Conservation (phyloP, 2,888 invertebrate species). For the Drosophila ezoana region DNA sequence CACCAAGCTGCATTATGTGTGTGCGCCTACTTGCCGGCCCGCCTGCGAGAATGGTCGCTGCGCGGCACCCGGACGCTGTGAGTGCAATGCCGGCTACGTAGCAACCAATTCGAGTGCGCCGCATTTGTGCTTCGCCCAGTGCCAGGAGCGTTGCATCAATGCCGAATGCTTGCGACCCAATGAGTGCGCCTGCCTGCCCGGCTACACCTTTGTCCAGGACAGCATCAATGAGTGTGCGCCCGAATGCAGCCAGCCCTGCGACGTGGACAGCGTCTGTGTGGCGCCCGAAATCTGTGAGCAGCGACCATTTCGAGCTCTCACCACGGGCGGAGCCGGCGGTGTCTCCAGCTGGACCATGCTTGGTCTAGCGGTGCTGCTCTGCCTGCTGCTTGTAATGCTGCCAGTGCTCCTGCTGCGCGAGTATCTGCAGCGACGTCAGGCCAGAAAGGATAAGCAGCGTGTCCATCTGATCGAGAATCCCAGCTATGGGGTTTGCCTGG, state of each 20-base stretch:
- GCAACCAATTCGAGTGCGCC: slow-evolving; percentile 74
- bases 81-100: slow-evolving; percentile 84
- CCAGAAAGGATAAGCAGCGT: slow-evolving; percentile 67
- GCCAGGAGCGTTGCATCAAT: slow-evolving; percentile 80
- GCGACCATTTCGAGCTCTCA: slow-evolving; percentile 36
- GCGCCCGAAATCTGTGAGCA: slow-evolving; percentile 85
- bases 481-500: slow-evolving; percentile 73
- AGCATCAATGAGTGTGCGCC: slow-evolving; percentile 82
- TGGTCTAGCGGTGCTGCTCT: slow-evolving; percentile 65
- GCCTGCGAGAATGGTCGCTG: slow-evolving; percentile 85
- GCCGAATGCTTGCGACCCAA: slow-evolving; percentile 87
- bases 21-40: slow-evolving; percentile 80
- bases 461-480: slow-evolving; percentile 81
- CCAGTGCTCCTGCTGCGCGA: slow-evolving; percentile 71
- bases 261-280: slow-evolving; percentile 76
- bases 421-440: slow-evolving; percentile 60
- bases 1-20: slow-evolving; percentile 73
- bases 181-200: slow-evolving; percentile 86
- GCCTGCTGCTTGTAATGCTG: slow-evolving; percentile 62
- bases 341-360: slow-evolving; percentile 58
- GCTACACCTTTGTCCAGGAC: slow-evolving; percentile 78
- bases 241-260: slow-evolving; percentile 76
- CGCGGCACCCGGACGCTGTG: slow-evolving; percentile 85
- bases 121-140: slow-evolving; percentile 73
- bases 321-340: slow-evolving; percentile 23